Percentiles rank a stretch among this genome's conserved stretches.
Conservation (phyloP, 2,888 invertebrate species). For the Serripes groenlandicus region DNA sequence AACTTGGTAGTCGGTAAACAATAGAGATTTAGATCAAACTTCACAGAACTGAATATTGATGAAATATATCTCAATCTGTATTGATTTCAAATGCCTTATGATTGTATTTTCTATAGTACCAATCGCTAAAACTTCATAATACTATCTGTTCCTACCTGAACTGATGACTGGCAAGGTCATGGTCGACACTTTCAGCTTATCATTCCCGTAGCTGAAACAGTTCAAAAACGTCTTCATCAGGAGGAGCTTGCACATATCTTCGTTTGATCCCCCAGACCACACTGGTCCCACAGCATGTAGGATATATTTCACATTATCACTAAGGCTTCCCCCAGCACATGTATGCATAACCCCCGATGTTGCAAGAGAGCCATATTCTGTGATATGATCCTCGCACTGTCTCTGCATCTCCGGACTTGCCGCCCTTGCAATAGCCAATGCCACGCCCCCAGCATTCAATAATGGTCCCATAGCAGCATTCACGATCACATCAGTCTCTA, state of each 20-base stretch:
- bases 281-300: slow-evolving; percentile 77
- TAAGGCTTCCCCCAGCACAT: slow-evolving; percentile 69
- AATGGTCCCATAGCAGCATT: slow-evolving; percentile 72
- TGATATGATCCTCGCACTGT: slow-evolving; percentile 68
- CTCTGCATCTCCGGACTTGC: slow-evolving; percentile 62
- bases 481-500: slow-evolving; percentile 69
- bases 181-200: slow-evolving; percentile 56
- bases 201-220: slow-evolving; percentile 63
- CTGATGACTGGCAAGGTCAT: slow-evolving; percentile 71
- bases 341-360: slow-evolving; percentile 74
- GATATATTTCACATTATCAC: slow-evolving; percentile 63
- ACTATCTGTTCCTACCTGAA: slow-evolving; percentile 67
- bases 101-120: too few species aligned
- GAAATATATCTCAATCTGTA: too few species aligned
- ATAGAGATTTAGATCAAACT: too few species aligned
- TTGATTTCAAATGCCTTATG: too few species aligned
- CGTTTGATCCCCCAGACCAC: slow-evolving; percentile 36
- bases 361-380: slow-evolving; percentile 53
- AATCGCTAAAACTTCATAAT: too few species aligned
- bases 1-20: too few species aligned
- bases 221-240: slow-evolving; percentile 68
- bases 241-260: slow-evolving; percentile 52
- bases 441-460: slow-evolving; percentile 67
- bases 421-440: slow-evolving; percentile 68
- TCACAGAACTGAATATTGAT: too few species aligned